These are phyloP conservation scores for Rhaphigaster nebulosa DNA, from an alignment of 2,888 invertebrate genomes.

Conservation along the genomic window DNA sequence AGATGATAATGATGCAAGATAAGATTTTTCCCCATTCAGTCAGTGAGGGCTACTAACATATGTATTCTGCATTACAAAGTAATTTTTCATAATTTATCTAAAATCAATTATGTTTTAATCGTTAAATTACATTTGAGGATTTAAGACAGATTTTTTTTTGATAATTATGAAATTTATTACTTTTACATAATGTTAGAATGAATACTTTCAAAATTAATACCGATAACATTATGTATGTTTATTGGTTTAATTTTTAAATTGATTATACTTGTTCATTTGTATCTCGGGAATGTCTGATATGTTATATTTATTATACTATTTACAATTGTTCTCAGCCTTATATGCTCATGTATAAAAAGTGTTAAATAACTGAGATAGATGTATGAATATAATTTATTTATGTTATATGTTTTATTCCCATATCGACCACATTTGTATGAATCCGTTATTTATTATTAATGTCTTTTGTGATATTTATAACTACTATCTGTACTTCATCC, in stretches of 20 bases:
- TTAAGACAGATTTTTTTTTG: neutral
- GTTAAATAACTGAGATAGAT: no score
- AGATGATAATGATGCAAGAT: conserved; percentile 9
- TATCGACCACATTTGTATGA: no score
- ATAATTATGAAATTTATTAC: no score
- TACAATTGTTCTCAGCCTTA: neutral
- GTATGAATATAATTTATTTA: no score
- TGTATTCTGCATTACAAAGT: neutral
- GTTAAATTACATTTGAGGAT: neutral
- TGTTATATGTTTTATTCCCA: no score
- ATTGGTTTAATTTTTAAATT: neutral
- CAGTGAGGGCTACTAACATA: neutral
- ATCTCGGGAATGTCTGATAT: neutral
- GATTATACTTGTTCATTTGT: neutral
- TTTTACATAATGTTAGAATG: no score
- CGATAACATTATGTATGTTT: neutral
- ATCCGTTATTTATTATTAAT: neutral
- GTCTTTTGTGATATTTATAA: neutral
- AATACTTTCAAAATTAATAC: no score
- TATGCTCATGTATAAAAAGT: no score
- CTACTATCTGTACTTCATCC: neutral
- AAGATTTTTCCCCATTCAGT: neutral
- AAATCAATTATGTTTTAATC: no score
- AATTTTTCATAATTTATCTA: neutral
- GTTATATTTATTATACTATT: neutral